Evolutionary conservation across 2,888 invertebrate genomes (phyloP), one percentile per base, ranked within the genome.

Genomic region (Hesperia comma): DNA sequence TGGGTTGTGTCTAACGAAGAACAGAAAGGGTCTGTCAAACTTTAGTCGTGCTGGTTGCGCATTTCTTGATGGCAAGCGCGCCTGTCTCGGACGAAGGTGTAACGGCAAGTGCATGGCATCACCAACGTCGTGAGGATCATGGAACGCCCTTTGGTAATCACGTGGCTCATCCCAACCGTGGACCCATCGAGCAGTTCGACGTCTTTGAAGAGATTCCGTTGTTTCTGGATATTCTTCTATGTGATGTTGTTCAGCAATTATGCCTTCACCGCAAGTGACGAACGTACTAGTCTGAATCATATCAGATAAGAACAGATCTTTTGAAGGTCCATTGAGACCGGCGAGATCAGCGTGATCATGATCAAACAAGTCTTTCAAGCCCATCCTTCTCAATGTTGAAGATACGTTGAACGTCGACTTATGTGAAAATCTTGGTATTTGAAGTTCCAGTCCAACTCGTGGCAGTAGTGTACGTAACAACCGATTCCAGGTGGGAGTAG

Each of bases 1-100:
- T 1, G 97, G 98, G 86, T 98, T 98, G 86, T 98, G 98, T 79
- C 98, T 94, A 14, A 98, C 96, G 76, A 97, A 96, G 85, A 96
- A 98, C 32, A 98, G 92, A 93, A 98, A 98, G 0, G 98, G 98
- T 79, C 97, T 94, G 78, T 98, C 97, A 81, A 97, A 96, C 77
- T 96, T 95, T 79, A 98, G 92, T 80, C 97, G 93, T 6, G 96
- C 96, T 68, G 92, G 84, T 71, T 92, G 90, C 90, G 93, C 83
- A 58, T 94, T 95, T 67, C 94, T 93, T 60, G 96, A 95, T 0
- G 96, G 96, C 14, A 95, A 86, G 40, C 96, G 93, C 3, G 96
- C 96, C 76, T 96, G 96, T 74, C 96, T 88, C 2, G 96, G 96
- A 66, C 96, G 88, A 33, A 96, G 85, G 17, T 96, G 95, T 61